Evolutionary conservation across 2,888 invertebrate species (phyloP).

Genomic region (Chloroclystis v-ata): DNA sequence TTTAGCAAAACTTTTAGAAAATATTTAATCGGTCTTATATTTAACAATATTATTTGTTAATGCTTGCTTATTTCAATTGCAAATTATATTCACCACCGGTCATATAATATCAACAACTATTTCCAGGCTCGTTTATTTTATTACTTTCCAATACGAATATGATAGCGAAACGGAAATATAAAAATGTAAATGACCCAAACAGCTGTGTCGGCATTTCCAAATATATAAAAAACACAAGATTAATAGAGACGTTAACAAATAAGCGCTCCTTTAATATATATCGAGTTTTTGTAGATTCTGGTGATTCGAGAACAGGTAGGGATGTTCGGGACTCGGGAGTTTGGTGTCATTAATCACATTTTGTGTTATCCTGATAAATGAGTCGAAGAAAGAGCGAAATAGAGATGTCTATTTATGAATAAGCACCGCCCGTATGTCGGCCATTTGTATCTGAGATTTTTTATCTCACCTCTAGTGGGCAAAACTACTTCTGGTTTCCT

Average conservation of each 20-base stretch:
- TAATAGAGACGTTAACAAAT: slow-evolving; percentile 72
- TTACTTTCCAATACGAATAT: slow-evolving; percentile 29
- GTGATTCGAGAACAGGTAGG: slow-evolving; percentile 68
- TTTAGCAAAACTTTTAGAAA: background rate
- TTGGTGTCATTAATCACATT: slow-evolving; percentile 66
- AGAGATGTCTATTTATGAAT: slow-evolving; percentile 51
- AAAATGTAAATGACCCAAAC: slow-evolving; percentile 58
- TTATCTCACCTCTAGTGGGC: slow-evolving; percentile 9
- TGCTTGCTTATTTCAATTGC: background rate
- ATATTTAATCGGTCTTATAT: too few species aligned
- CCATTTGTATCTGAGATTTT: slow-evolving; percentile 34
- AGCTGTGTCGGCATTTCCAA: slow-evolving; percentile 44
- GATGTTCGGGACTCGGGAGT: slow-evolving; percentile 21
- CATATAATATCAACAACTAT: background rate
- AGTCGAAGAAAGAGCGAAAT: slow-evolving; percentile 56
- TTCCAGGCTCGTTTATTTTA: slow-evolving; percentile 6
- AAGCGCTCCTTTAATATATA: slow-evolving; percentile 43
- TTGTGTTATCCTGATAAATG: slow-evolving; percentile 54
- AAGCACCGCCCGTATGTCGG: slow-evolving; percentile 52
- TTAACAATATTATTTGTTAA: too few species aligned
- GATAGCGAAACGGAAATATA: slow-evolving; percentile 44
- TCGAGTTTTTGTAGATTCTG: slow-evolving; percentile 61
- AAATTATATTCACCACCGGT: background rate
- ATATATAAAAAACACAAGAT: slow-evolving; percentile 50
- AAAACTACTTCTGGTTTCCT: slow-evolving; percentile 12